These are phyloP conservation scores for Physella acuta DNA, from an alignment of 1,140 invertebrate species.

Conservation along the genomic window DNA sequence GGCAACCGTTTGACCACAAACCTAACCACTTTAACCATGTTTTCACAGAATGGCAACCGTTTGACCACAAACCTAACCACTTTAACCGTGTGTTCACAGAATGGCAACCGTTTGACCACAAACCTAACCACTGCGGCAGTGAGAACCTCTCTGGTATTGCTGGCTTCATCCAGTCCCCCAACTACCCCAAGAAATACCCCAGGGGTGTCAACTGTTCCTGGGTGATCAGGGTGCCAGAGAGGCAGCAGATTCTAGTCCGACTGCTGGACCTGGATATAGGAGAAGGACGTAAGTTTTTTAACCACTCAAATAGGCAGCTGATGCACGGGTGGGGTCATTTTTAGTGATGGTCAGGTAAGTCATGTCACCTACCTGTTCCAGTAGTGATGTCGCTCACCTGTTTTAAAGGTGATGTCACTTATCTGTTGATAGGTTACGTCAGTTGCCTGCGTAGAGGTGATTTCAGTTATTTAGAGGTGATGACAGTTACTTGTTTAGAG, in stretches of 20 bases:
- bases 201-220: slow-evolving; percentile 18
- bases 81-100: slow-evolving; percentile 12
- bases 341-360: too few relatives aligned
- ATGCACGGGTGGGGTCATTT: too few relatives aligned
- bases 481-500: too few relatives aligned
- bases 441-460: too few relatives aligned
- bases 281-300: background rate
- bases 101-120: slow-evolving; percentile 21
- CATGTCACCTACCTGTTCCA: too few relatives aligned
- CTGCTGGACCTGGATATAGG: slow-evolving; percentile 4
- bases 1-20: too few relatives aligned
- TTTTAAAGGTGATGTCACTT: too few relatives aligned
- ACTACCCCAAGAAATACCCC: slow-evolving; percentile 8
- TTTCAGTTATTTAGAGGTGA: too few relatives aligned
- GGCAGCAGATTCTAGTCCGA: slow-evolving; percentile 5
- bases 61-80: slow-evolving; percentile 17
- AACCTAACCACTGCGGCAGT: slow-evolving; percentile 3
- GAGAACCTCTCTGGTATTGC: slow-evolving; percentile 6
- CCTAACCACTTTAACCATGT: background rate
- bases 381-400: too few relatives aligned
- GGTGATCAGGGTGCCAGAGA: slow-evolving; percentile 14
- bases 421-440: too few relatives aligned
- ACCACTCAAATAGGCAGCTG: too few relatives aligned
- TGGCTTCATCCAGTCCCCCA: slow-evolving; percentile 14
- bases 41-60: slow-evolving; percentile 16